These are phyloP conservation scores for Tapirus indicus DNA, from an alignment of 2,797 vertebrate genomes.

Conservation along the genomic window DNA sequence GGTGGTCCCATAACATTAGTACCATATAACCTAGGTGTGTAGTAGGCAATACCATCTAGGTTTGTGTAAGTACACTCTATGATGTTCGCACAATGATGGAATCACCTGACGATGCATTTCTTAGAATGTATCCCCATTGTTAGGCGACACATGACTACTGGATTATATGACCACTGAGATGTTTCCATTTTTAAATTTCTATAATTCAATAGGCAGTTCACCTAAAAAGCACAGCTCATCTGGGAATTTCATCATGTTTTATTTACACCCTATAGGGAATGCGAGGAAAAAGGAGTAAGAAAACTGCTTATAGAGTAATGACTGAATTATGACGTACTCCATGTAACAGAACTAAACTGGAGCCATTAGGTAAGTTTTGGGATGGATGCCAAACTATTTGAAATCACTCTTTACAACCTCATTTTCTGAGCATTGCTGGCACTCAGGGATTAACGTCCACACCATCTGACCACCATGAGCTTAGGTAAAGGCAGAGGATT, in stretches of 20 bases:
- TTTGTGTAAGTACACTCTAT: too few relatives aligned
- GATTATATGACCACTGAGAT: neutral
- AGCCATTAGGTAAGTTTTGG: slow-evolving; percentile 44
- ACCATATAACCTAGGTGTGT: too few relatives aligned
- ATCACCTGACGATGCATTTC: too few relatives aligned
- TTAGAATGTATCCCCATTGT: too few relatives aligned
- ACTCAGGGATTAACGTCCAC: neutral
- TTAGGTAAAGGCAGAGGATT: neutral
- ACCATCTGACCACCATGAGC: neutral
- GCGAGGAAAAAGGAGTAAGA: neutral
- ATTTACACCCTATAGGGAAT: slow-evolving; percentile 59
- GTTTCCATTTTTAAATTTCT: slow-evolving; percentile 45
- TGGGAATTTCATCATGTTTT: slow-evolving; percentile 56
- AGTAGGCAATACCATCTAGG: too few relatives aligned
- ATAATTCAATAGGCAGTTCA: neutral
- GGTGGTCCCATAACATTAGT: too few relatives aligned
- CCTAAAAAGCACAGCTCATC: slow-evolving; percentile 62
- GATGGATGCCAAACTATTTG: slow-evolving; percentile 48
- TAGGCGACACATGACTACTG: neutral
- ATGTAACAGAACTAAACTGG: slow-evolving; percentile 30
- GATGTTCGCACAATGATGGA: too few relatives aligned
- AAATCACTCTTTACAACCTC: slow-evolving; percentile 8
- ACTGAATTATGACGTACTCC: slow-evolving; percentile 44
- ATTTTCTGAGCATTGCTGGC: neutral
- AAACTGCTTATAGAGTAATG: slow-evolving; percentile 39